A percentile compares a stretch with the other conserved stretches of the same genome.
Evolutionary conservation across 2,888 invertebrate genomes (phyloP).

Genomic region (Tenthredo amoena): DNA sequence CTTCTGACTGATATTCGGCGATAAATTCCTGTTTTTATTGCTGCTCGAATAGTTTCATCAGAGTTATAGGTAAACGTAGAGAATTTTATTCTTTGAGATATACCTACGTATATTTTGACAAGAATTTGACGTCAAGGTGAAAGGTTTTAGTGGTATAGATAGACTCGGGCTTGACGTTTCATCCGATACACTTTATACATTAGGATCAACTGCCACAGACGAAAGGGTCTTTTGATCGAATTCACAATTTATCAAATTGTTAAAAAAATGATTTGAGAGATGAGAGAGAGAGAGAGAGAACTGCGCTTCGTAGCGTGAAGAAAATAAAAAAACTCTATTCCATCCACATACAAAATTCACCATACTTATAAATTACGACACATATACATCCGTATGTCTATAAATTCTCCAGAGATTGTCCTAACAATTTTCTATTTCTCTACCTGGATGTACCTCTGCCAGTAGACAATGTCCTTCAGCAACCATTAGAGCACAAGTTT

Average conservation of each 20-base stretch:
- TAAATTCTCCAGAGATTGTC: background rate
- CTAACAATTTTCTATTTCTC: background rate
- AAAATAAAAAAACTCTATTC: background rate
- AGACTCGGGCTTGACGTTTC: background rate
- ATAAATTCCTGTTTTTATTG: background rate
- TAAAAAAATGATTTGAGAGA: background rate
- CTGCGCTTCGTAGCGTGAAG: background rate
- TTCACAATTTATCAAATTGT: background rate
- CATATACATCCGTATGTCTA: background rate
- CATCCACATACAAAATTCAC: background rate
- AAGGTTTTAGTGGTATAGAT: background rate
- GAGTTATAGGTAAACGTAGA: background rate
- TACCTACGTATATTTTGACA: background rate
- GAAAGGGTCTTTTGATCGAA: background rate
- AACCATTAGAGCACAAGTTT: constrained; percentile 27
- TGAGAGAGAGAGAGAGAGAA: background rate
- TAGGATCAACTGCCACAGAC: background rate
- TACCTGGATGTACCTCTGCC: background rate
- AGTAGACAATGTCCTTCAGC: background rate
- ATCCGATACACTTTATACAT: background rate
- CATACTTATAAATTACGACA: background rate
- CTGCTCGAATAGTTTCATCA: background rate
- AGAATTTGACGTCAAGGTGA: background rate
- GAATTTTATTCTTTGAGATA: background rate
- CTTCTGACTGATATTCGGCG: background rate